phyloP scores from a whole-genome alignment of 2,888 invertebrate species.

The Drosophila aldrichi region DNA sequence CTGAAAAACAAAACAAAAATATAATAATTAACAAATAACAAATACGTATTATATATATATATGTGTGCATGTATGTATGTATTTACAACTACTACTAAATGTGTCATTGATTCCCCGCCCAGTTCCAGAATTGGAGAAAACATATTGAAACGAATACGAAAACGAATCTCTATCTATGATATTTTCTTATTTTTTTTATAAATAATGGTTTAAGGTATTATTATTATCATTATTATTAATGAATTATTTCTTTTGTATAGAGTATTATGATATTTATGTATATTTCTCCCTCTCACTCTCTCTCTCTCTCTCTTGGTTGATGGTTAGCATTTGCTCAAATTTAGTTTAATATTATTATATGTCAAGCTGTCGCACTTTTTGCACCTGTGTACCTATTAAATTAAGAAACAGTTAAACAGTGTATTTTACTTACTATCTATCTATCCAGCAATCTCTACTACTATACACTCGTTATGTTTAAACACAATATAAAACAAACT shows the following conservation, averaged over 20 bases:
- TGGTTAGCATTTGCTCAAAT: slow-evolving; percentile 73
- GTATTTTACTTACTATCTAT: slow-evolving; percentile 46
- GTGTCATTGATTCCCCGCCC: slow-evolving; percentile 65
- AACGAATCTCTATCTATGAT: slow-evolving; percentile 51
- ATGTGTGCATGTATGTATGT: slow-evolving; percentile 45
- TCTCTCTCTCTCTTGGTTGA: slow-evolving; percentile 36
- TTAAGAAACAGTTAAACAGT: slow-evolving; percentile 54
- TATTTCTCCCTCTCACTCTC: slow-evolving; percentile 26
- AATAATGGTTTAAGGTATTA: slow-evolving; percentile 39
- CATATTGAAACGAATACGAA: slow-evolving; percentile 31
- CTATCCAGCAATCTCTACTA: slow-evolving; percentile 38
- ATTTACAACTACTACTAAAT: slow-evolving; percentile 53
- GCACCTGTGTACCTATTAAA: slow-evolving; percentile 73
- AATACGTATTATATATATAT: slow-evolving; percentile 61
- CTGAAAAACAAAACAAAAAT: slow-evolving; percentile 1
- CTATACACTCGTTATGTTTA: slow-evolving; percentile 71
- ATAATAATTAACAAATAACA: slow-evolving; percentile 18
- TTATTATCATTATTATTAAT: slow-evolving; percentile 30
- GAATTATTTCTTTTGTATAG: slow-evolving; percentile 58
- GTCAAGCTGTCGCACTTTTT: slow-evolving; percentile 54
- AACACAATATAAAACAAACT: slow-evolving; percentile 41
- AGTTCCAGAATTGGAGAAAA: slow-evolving; percentile 30
- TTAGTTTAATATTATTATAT: slow-evolving; percentile 46
- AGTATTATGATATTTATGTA: slow-evolving; percentile 51
- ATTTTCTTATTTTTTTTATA: slow-evolving; percentile 20